These are phyloP conservation scores for Gephyroberyx darwinii DNA, from an alignment of 2,797 vertebrate species.

Conservation along the genomic window DNA sequence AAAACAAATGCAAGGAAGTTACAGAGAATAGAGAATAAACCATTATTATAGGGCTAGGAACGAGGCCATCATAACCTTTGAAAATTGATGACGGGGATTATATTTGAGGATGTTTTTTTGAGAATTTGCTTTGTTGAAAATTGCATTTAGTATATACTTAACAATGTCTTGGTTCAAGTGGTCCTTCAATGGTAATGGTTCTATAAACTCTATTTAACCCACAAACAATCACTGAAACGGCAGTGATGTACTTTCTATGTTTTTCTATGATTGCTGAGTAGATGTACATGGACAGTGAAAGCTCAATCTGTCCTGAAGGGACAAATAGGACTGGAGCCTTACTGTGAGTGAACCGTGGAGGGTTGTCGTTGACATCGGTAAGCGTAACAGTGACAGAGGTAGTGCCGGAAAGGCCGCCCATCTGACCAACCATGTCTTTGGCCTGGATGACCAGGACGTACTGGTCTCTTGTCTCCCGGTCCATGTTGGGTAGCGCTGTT, in stretches of 20 bases:
- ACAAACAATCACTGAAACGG: constrained; percentile 21
- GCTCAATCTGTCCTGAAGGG: constrained; percentile 21
- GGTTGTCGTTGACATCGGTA: constrained; percentile 96
- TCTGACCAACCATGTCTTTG: constrained; percentile 99
- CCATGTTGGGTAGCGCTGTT: constrained; percentile 97
- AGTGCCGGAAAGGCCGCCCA: constrained; percentile 95
- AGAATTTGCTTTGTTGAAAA: too few relatives aligned
- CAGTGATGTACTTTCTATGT: not conserved
- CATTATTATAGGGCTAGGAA: not conserved
- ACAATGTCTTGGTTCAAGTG: constrained; percentile 37
- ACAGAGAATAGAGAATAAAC: constrained; percentile 3
- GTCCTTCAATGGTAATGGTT: constrained; percentile 34
- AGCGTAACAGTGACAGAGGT: constrained; percentile 95
- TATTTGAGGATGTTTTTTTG: constrained; percentile 28
- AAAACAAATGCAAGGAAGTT: constrained; percentile 29
- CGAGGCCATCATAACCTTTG: not conserved
- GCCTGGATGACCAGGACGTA: constrained; percentile 97
- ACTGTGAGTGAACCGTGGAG: constrained; percentile 92
- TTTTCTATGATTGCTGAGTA: constrained; percentile 45
- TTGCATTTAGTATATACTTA: constrained; percentile 9
- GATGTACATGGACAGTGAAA: not conserved
- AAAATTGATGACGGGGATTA: constrained; percentile 8
- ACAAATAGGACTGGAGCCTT: constrained; percentile 67
- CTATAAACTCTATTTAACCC: constrained; percentile 32
- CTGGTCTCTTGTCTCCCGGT: constrained; percentile 95